These are phyloP conservation scores for Electrophaes corylata DNA, from an alignment of 2,888 invertebrate genomes.

Conservation along the genomic window DNA sequence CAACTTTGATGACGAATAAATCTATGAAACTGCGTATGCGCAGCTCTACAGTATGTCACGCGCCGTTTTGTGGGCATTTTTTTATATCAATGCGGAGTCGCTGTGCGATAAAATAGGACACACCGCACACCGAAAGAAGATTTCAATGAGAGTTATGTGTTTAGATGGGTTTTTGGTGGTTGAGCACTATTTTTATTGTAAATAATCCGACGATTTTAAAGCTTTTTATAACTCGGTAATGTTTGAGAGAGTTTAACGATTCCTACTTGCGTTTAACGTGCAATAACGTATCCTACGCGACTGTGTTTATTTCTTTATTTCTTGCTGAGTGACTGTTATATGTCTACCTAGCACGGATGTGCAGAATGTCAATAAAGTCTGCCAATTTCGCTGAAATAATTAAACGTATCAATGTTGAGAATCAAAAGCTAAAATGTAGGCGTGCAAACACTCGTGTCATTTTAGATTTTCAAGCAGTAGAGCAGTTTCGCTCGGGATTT, in stretches of 20 bases:
- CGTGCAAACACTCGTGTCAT: background rate
- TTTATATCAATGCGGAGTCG: constrained; percentile 40
- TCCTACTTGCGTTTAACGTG: constrained; percentile 38
- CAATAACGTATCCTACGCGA: constrained; percentile 25
- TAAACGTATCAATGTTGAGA: background rate
- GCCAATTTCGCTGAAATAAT: background rate
- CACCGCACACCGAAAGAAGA: constrained; percentile 40
- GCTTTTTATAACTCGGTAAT: constrained; percentile 36
- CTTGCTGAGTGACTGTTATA: constrained; percentile 11
- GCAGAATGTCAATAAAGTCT: background rate
- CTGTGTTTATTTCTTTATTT: constrained; percentile 35
- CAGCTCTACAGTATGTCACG: constrained; percentile 41
- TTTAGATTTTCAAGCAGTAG: background rate
- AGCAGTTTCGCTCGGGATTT: constrained; percentile 2
- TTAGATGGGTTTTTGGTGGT: constrained; percentile 48
- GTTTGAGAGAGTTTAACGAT: constrained; percentile 42
- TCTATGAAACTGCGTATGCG: constrained; percentile 39
- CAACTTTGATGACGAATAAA: constrained; percentile 25
- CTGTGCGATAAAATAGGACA: constrained; percentile 46
- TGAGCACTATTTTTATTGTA: constrained; percentile 50
- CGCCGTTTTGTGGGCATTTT: constrained; percentile 40
- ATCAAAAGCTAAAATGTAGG: background rate
- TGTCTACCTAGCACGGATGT: background rate
- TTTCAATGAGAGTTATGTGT: constrained; percentile 40
- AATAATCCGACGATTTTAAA: constrained; percentile 42